A percentile compares a stretch with the other conserved stretches of the same genome.
Evolutionary conservation across 2,113 vertebrate species (phyloP).

Genomic region (Chloropsis hardwickii): DNA sequence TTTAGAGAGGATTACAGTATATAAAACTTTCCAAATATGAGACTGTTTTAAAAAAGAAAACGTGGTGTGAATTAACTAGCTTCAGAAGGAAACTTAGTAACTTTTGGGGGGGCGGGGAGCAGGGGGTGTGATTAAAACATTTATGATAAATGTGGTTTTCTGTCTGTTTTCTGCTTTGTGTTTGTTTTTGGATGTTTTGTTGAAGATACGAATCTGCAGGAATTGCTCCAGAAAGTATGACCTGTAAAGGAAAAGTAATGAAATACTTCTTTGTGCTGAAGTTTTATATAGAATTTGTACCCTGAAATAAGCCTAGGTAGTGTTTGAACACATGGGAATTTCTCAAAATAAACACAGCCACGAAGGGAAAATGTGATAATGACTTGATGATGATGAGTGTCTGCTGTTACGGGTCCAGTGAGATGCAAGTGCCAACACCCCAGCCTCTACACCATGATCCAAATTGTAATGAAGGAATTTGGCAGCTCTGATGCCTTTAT

Average conservation of each 20-base stretch:
- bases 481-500: constrained; percentile 53
- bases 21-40: constrained; percentile 3
- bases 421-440: constrained; percentile 46
- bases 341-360: constrained; percentile 58
- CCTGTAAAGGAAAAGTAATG: background rate
- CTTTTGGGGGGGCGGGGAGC: fast-evolving
- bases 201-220: background rate
- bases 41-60: background rate
- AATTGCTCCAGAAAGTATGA: background rate
- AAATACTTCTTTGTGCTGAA: background rate
- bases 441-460: constrained; percentile 1
- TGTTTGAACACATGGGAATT: constrained; percentile 55
- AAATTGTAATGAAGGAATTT: constrained; percentile 52
- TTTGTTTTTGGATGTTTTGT: background rate
- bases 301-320: constrained; percentile 39
- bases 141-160: background rate
- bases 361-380: constrained; percentile 69
- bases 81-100: background rate
- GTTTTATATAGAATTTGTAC: constrained; percentile 4
- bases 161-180: background rate
- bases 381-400: constrained; percentile 64
- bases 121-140: background rate
- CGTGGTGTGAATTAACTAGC: constrained; percentile 8
- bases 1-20: background rate
- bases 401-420: constrained; percentile 40